Percentiles rank a stretch among this genome's conserved stretches.
Conservation (phyloP, 2,113 vertebrate species). For the Leptobrachium leishanense region DNA sequence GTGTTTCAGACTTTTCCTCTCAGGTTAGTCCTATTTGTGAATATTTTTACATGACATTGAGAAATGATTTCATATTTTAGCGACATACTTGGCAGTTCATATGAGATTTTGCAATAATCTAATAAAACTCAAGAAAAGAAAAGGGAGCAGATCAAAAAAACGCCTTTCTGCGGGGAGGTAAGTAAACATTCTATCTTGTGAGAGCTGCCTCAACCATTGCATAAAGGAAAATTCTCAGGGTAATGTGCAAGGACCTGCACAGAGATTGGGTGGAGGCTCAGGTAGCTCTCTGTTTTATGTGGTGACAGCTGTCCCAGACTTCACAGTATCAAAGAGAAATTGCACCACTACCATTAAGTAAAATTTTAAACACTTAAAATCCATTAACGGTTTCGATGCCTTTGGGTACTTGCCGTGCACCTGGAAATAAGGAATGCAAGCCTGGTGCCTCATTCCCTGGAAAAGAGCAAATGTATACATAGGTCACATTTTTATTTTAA, state of each 20-base stretch:
- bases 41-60: neutral
- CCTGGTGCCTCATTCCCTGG: too few relatives aligned
- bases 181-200: conserved; percentile 21
- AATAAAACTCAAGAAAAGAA: conserved; percentile 12
- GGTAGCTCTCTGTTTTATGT: conserved; percentile 19
- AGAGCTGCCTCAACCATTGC: conserved; percentile 10
- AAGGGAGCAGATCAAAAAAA: neutral
- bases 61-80: neutral
- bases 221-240: conserved; percentile 8
- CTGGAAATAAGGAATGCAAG: too few relatives aligned
- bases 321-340: conserved; percentile 17
- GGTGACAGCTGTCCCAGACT: neutral
- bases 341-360: too few relatives aligned
- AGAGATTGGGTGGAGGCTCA: neutral
- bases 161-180: neutral
- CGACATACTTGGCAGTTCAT: neutral
- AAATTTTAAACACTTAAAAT: too few relatives aligned
- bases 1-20: neutral
- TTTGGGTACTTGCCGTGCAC: too few relatives aligned
- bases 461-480: too few relatives aligned
- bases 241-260: neutral
- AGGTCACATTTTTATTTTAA: too few relatives aligned
- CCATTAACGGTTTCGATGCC: too few relatives aligned
- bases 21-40: neutral
- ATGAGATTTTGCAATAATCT: conserved; percentile 10